phyloP scores from a whole-genome alignment of 2,888 invertebrate species.

The Reticulitermes lucifugus region DNA sequence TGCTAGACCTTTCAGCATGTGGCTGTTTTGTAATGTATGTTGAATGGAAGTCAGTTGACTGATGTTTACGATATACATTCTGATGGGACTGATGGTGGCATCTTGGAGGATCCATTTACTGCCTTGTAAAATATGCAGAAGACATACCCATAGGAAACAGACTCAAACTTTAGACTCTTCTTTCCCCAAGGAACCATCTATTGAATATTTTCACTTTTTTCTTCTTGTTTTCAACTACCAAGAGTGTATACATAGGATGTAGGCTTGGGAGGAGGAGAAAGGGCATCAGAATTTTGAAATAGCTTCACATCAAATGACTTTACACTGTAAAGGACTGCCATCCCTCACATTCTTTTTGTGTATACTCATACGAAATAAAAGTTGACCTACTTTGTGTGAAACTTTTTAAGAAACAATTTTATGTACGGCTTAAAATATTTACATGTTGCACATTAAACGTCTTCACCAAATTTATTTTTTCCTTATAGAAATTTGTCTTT shows the following conservation, averaged over 20 bases:
- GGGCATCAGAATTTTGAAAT: conserved; percentile 38
- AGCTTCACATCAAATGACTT: conserved; percentile 34
- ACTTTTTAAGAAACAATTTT: not conserved
- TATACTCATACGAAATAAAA: conserved; percentile 7
- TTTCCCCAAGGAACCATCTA: conserved; percentile 35
- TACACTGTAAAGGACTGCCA: conserved; percentile 18
- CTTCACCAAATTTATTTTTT: too few species aligned
- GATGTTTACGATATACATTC: conserved; percentile 22
- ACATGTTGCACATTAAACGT: too few species aligned
- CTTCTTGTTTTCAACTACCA: not conserved
- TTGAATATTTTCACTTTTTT: conserved; percentile 32
- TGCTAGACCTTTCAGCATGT: conserved; percentile 1
- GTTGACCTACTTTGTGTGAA: not conserved
- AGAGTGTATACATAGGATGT: not conserved
- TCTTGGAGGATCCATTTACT: conserved; percentile 33
- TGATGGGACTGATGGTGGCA: conserved; percentile 34
- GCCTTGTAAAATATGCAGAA: conserved; percentile 28
- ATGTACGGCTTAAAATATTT: too few species aligned
- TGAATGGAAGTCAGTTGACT: not conserved
- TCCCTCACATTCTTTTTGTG: conserved; percentile 21
- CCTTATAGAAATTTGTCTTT: too few species aligned
- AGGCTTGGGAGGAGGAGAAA: not conserved
- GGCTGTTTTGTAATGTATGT: not conserved
- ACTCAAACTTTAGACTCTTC: conserved; percentile 30
- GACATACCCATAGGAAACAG: conserved; percentile 31